Evolutionary conservation across 2,113 vertebrate genomes (phyloP).

Genomic region (Eublepharis macularius): DNA sequence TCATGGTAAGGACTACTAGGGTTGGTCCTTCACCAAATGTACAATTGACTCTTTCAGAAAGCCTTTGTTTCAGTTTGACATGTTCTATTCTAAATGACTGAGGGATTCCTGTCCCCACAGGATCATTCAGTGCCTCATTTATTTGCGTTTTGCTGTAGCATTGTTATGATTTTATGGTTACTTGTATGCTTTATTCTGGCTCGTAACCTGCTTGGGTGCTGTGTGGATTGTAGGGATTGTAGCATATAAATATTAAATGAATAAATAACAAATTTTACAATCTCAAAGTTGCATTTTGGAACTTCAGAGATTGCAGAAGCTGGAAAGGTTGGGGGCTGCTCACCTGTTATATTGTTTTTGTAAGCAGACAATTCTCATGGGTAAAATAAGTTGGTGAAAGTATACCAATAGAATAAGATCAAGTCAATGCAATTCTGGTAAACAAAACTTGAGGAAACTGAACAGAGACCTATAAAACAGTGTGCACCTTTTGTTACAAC

Average conservation of each 20-base stretch:
- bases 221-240: neutral
- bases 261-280: neutral
- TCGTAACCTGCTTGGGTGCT: neutral
- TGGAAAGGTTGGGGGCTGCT: neutral
- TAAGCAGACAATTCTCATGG: neutral
- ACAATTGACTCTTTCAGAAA: too few species aligned
- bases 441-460: neutral
- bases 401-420: neutral
- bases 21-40: too few species aligned
- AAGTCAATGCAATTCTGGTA: neutral
- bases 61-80: too few species aligned
- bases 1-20: too few species aligned
- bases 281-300: neutral
- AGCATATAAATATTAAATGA: neutral
- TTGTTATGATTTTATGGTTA: neutral
- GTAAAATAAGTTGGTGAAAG: slow-evolving; percentile 19
- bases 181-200: neutral
- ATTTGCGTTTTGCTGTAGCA: neutral
- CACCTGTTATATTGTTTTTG: neutral
- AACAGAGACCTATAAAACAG: neutral
- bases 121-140: neutral
- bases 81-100: too few species aligned
- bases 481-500: neutral
- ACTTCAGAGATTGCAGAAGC: neutral
- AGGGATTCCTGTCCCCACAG: too few species aligned